Evolutionary conservation across 2,797 vertebrate species (phyloP), one percentile per base, ranked within the genome.

Genomic region (Psittacula echo): DNA sequence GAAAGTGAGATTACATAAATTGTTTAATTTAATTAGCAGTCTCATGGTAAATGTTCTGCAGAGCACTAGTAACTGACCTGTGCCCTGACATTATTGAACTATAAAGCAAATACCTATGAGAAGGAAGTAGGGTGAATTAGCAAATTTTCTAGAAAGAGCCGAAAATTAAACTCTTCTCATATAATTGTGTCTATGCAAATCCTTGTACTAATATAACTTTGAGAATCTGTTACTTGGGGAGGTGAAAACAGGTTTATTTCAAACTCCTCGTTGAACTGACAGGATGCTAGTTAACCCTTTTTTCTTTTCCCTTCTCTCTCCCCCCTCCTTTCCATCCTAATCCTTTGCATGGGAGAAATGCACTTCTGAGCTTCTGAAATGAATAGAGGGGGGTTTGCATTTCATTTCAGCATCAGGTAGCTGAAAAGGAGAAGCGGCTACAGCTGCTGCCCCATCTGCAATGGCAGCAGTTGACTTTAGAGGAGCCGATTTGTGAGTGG

Each of bases 11-110:
- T 96, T 97, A 97, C 56, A 4, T 96, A 95, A 96, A 95, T 90
- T 86, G 96, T 87, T 96, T 93, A 93, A 92, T 97, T 97, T 97
- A 97, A 98, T 98, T 97, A 97, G 89, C 61, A 90, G 82, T 89
- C 94, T 91, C 92, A 84, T 90, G 95, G 90, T 93, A 94, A 97
- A 98, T 98, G 96, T 98, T 97, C 96, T 96, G 94, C 92, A 92
- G 90, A 95, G 86, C 88, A 87, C 81, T 80, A 66, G 90, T 94
- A 92, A 95, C 75, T 96, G 96, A 97, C 96, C 95, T 90, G 81
- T 97, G 95, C 90, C 90, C 94, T 96, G 95, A 96, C 86, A 95
- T 96, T 94, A 90, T 72, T 95, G 90, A 94, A 92, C 94, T 96
- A 85, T 93, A 95, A 95, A 94, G 62, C 76, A 92, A 96, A 96